Conservation (phyloP, 2,888 invertebrate genomes). For the Pinctada fucata region DNA sequence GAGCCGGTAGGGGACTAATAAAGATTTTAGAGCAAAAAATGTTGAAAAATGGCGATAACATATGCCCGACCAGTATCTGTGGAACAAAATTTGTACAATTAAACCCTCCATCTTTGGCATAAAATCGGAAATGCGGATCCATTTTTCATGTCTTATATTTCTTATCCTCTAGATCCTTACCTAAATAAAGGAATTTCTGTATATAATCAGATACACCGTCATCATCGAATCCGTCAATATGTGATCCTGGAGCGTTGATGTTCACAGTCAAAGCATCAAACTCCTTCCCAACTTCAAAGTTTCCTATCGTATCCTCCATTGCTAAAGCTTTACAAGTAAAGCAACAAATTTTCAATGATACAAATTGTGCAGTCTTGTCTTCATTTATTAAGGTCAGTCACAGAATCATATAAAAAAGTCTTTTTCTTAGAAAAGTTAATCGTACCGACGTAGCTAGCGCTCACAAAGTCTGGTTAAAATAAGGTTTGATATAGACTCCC, state of each 20-base stretch:
- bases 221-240: conserved; percentile 63
- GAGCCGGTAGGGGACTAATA: too few relatives aligned
- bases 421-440: too few relatives aligned
- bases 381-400: neutral
- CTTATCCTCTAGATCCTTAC: conserved; percentile 41
- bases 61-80: too few relatives aligned
- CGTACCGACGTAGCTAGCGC: too few relatives aligned
- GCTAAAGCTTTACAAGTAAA: conserved; percentile 82
- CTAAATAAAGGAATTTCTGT: conserved; percentile 69
- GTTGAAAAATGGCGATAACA: too few relatives aligned
- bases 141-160: too few relatives aligned
- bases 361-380: neutral
- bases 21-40: too few relatives aligned
- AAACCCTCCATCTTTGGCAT: too few relatives aligned
- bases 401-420: neutral
- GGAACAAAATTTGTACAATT: too few relatives aligned
- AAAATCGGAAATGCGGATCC: too few relatives aligned
- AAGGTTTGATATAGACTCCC: too few relatives aligned
- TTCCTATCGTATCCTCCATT: conserved; percentile 86
- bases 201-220: conserved; percentile 61
- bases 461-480: too few relatives aligned
- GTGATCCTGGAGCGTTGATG: conserved; percentile 78
- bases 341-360: neutral
- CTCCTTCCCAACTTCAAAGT: conserved; percentile 87
- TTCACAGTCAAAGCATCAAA: conserved; percentile 92